Percentiles rank a stretch among this genome's conserved stretches.
Evolutionary conservation across 2,113 vertebrate species (phyloP).

Genomic region (Acinonyx jubatus): DNA sequence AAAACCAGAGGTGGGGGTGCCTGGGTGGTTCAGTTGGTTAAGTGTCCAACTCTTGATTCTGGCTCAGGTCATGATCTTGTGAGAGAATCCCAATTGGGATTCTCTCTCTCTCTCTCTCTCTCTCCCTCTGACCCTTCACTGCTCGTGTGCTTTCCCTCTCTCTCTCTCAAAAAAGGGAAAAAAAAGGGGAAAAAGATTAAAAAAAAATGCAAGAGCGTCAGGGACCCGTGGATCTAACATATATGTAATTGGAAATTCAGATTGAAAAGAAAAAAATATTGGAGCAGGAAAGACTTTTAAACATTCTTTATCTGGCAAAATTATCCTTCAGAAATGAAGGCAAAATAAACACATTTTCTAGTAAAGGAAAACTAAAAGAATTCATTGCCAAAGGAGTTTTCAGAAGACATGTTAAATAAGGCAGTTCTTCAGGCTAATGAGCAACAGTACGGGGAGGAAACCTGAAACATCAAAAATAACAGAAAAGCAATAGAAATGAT

Average conservation of each 20-base stretch:
- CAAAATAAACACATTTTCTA: conserved; percentile 11
- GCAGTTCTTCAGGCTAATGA: neutral
- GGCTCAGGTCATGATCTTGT: no score
- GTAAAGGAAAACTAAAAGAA: conserved; percentile 3
- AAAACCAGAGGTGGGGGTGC: neutral
- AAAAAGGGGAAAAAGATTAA: neutral
- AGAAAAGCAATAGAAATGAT: neutral
- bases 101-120: no score
- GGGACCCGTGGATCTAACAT: neutral
- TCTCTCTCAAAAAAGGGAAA: no score
- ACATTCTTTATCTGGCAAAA: conserved; percentile 22
- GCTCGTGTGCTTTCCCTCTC: no score
- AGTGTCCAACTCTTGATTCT: no score
- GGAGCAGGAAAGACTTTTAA: neutral
- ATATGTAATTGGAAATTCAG: neutral
- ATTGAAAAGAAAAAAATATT: neutral
- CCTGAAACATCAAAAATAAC: neutral
- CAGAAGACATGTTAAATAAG: neutral
- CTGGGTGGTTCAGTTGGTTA: no score
- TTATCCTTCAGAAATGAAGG: neutral
- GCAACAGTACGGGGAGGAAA: neutral
- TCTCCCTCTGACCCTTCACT: no score
- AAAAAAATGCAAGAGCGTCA: neutral
- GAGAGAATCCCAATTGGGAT: no score
- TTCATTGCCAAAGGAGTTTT: neutral